These are phyloP conservation scores for Colistium nudipinnis DNA, from an alignment of 2,113 vertebrate species.

Conservation along the genomic window DNA sequence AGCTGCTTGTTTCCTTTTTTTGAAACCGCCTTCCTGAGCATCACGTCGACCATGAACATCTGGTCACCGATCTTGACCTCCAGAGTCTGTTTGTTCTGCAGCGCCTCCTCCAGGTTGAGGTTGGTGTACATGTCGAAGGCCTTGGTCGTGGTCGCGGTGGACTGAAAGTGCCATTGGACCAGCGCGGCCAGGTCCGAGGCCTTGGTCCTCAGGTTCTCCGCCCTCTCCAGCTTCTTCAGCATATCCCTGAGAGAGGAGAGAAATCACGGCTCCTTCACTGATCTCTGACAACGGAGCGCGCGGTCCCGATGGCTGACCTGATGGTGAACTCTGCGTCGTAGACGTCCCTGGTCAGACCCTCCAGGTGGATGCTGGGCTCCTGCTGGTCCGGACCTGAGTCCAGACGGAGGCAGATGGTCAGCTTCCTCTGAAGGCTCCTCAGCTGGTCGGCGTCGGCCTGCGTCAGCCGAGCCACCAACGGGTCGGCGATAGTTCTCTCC, in stretches of 20 bases:
- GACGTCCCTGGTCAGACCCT: slow-evolving; percentile 85
- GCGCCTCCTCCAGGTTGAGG: slow-evolving; percentile 83
- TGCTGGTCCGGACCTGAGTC: slow-evolving; percentile 34
- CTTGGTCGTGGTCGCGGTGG: no score
- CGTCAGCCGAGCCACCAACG: slow-evolving; percentile 77
- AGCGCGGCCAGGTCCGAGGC: slow-evolving; percentile 69
- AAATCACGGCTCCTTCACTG: no score
- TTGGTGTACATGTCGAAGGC: slow-evolving; percentile 83
- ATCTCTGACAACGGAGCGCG: no score
- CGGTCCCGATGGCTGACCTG: slow-evolving; percentile 65
- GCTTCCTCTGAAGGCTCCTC: slow-evolving; percentile 77
- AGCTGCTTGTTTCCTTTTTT: not conserved
- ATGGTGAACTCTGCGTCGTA: slow-evolving; percentile 45
- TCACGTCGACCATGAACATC: slow-evolving; percentile 50
- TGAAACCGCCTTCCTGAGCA: slow-evolving; percentile 1
- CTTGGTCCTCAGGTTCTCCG: slow-evolving; percentile 63
- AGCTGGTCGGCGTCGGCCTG: slow-evolving; percentile 70
- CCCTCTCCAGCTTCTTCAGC: slow-evolving; percentile 75
- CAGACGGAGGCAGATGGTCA: slow-evolving; percentile 79
- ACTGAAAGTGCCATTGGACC: no score
- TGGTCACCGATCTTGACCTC: slow-evolving; percentile 70
- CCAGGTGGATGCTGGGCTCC: slow-evolving; percentile 77
- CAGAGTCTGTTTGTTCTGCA: not conserved
- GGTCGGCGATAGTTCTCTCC: slow-evolving; percentile 68
- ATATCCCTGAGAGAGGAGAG: slow-evolving; percentile 85